Conservation (phyloP, 2,797 vertebrate genomes). For the Arremon aurantiirostris region DNA sequence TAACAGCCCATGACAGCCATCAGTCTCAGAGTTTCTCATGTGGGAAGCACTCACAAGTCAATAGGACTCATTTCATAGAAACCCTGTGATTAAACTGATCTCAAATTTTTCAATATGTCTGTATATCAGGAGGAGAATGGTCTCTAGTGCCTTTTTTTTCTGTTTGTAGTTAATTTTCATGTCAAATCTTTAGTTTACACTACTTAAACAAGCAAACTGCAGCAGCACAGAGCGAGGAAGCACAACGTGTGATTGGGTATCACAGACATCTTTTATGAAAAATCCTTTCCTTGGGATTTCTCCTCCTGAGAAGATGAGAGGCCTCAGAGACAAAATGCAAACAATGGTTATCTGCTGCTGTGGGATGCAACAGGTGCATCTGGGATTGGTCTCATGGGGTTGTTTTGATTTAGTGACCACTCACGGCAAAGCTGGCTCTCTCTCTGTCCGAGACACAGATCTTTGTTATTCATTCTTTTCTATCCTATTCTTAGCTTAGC, state of each 20-base stretch:
- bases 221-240: not conserved
- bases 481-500: no score
- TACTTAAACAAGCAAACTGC: not conserved
- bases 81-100: not conserved
- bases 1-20: not conserved
- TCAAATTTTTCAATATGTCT: not conserved
- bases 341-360: no score
- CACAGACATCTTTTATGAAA: no score
- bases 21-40: not conserved
- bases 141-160: fast-evolving
- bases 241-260: fast-evolving
- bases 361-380: no score
- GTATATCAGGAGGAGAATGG: not conserved
- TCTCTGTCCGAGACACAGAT: no score
- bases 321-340: no score
- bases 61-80: not conserved
- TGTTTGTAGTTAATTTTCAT: not conserved
- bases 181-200: not conserved
- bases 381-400: no score
- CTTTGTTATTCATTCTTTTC: no score
- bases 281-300: no score
- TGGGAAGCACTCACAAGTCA: not conserved
- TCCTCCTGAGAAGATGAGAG: no score
- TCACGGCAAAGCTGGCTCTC: no score
- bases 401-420: no score